phyloP scores from a whole-genome alignment of 2,113 vertebrate genomes.

The Desmodus rotundus region DNA sequence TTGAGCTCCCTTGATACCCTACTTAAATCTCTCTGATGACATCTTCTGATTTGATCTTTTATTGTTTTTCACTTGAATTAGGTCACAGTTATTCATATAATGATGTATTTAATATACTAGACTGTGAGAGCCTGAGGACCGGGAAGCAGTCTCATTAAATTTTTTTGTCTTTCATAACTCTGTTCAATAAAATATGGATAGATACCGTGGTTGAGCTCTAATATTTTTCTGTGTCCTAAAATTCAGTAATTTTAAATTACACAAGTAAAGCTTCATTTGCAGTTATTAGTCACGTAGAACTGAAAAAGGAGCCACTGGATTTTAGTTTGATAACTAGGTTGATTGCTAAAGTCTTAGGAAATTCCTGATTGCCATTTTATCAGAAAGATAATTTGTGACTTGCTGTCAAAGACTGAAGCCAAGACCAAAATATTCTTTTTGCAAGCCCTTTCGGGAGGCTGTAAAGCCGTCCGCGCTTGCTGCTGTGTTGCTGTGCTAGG shows the following conservation, averaged over 20 bases:
- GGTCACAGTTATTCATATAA: background rate
- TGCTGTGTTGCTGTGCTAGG: background rate
- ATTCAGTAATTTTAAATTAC: background rate
- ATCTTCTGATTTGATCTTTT: background rate
- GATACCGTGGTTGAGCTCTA: background rate
- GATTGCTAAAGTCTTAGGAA: background rate
- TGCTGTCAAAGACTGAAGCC: background rate
- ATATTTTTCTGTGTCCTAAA: background rate
- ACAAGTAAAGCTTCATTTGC: background rate
- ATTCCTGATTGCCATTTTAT: slow-evolving; percentile 15
- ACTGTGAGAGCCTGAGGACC: background rate
- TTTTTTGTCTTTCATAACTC: background rate
- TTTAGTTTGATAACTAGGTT: background rate
- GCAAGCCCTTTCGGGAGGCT: background rate
- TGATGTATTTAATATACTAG: background rate
- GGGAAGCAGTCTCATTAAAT: background rate
- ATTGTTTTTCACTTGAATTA: background rate
- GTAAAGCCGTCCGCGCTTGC: background rate
- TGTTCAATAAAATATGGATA: background rate
- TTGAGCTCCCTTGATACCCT: background rate
- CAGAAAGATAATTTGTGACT: background rate
- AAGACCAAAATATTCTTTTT: background rate
- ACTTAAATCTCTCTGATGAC: background rate
- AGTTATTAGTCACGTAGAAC: background rate
- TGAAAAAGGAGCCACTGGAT: background rate